These are phyloP conservation scores for Rhodeus uyekii DNA, from an alignment of 2,797 vertebrate genomes.

Conservation along the genomic window DNA sequence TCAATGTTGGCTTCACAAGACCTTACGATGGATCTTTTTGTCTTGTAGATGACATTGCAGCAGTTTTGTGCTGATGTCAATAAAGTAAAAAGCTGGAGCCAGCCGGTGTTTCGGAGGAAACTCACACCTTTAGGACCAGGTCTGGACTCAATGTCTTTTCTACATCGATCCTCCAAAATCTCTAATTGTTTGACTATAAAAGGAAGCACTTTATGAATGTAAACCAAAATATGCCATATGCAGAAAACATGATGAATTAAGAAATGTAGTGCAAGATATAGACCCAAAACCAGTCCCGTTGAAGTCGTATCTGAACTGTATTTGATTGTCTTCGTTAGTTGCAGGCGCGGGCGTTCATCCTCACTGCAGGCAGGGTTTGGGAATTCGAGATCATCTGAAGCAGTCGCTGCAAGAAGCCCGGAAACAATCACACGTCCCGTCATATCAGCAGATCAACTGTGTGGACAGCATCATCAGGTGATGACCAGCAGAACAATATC, in stretches of 20 bases:
- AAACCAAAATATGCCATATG: neutral
- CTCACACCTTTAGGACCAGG: constrained; percentile 64
- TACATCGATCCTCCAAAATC: no score
- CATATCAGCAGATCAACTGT: constrained; percentile 93
- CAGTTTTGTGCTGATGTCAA: constrained; percentile 80
- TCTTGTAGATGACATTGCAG: constrained; percentile 74
- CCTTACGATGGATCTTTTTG: constrained; percentile 7
- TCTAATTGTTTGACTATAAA: neutral
- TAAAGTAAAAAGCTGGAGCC: constrained; percentile 80
- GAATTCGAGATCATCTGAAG: constrained; percentile 55
- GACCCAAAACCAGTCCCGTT: neutral
- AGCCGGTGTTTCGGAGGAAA: constrained; percentile 71
- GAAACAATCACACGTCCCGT: constrained; percentile 77
- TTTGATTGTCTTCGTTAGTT: neutral
- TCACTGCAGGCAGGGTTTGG: constrained; percentile 61
- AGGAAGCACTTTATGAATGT: neutral
- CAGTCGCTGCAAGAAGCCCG: constrained; percentile 66
- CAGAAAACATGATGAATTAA: neutral
- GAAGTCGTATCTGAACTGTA: neutral
- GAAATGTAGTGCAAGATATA: neutral
- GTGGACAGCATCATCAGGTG: constrained; percentile 89
- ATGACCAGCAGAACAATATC: no score
- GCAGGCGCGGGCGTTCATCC: constrained; percentile 8
- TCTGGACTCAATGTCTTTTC: constrained; percentile 37
- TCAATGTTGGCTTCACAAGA: neutral